These are phyloP conservation scores for Pilophorus perplexus DNA, from an alignment of 2,888 invertebrate genomes.

Conservation along the genomic window DNA sequence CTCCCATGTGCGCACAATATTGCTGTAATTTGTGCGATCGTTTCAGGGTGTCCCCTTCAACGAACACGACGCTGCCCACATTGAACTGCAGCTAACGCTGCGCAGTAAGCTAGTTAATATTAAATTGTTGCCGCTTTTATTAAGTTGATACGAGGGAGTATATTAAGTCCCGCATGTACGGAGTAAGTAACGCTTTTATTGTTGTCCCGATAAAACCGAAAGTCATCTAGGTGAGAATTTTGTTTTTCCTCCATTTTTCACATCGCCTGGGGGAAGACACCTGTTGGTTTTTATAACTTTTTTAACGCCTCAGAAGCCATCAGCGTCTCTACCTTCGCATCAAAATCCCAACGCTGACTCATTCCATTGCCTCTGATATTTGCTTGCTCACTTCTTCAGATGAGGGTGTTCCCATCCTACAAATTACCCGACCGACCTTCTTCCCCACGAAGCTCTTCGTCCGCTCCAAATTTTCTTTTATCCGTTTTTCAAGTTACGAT, in stretches of 20 bases:
- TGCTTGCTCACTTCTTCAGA: conserved; percentile 41
- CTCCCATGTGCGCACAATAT: not conserved
- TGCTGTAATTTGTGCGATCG: not conserved
- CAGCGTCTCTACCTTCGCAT: conserved; percentile 1
- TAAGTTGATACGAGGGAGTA: too few relatives aligned
- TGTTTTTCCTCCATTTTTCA: not conserved
- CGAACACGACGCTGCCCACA: too few relatives aligned
- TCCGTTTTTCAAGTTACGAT: too few relatives aligned
- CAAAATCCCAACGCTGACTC: conserved; percentile 28
- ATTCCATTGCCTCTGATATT: conserved; percentile 38
- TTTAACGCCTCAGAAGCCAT: not conserved
- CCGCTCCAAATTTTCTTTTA: conserved; percentile 20
- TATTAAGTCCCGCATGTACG: too few relatives aligned
- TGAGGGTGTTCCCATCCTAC: conserved; percentile 41
- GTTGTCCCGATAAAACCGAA: too few relatives aligned
- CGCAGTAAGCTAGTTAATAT: too few relatives aligned
- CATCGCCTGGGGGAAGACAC: too few relatives aligned
- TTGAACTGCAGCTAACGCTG: too few relatives aligned
- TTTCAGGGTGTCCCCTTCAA: too few relatives aligned
- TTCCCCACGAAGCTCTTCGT: conserved; percentile 11
- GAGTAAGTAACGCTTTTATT: too few relatives aligned
- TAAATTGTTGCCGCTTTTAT: too few relatives aligned
- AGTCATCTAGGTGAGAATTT: not conserved
- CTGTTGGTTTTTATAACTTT: not conserved
- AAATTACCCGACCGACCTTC: conserved; percentile 36